These are phyloP conservation scores for Scopus umbretta DNA, from an alignment of 2,113 vertebrate species.

Conservation along the genomic window DNA sequence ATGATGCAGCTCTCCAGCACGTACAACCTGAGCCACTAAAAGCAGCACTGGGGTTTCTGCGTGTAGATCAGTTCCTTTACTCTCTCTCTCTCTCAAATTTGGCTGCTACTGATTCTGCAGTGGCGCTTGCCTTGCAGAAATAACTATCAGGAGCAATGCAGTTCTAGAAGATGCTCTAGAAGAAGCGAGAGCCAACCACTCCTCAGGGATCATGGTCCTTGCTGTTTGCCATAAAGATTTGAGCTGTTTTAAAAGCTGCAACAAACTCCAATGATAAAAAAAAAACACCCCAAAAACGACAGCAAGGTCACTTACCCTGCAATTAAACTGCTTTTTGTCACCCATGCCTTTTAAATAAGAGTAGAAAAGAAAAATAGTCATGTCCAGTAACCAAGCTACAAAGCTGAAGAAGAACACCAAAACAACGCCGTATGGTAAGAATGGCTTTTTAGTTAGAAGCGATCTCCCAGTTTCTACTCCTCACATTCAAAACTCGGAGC, in stretches of 20 bases:
- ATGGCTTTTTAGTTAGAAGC: not conserved
- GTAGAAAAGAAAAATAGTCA: not conserved
- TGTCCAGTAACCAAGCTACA: not conserved
- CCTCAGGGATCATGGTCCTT: rapidly evolving
- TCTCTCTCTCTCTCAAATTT: not conserved
- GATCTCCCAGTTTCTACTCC: not conserved
- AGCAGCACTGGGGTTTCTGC: not conserved
- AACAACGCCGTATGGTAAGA: not conserved
- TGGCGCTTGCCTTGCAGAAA: not conserved
- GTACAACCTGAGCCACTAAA: not conserved
- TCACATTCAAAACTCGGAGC: not conserved
- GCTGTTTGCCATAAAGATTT: not conserved
- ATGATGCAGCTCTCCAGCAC: not conserved
- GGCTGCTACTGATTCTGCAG: not conserved
- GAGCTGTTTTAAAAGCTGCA: not conserved
- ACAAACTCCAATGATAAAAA: not conserved
- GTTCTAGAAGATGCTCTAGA: not conserved
- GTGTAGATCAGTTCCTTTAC: rapidly evolving
- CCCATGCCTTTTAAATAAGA: not conserved
- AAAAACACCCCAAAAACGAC: not conserved
- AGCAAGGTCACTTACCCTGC: not conserved
- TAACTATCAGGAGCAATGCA: rapidly evolving
- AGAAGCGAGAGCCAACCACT: not conserved
- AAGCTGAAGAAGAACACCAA: not conserved
- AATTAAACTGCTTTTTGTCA: not conserved